A percentile compares a stretch with the other conserved stretches of the same genome.
Evolutionary conservation across 2,797 vertebrate species (phyloP).

Genomic region (Semaprochilodus insignis): DNA sequence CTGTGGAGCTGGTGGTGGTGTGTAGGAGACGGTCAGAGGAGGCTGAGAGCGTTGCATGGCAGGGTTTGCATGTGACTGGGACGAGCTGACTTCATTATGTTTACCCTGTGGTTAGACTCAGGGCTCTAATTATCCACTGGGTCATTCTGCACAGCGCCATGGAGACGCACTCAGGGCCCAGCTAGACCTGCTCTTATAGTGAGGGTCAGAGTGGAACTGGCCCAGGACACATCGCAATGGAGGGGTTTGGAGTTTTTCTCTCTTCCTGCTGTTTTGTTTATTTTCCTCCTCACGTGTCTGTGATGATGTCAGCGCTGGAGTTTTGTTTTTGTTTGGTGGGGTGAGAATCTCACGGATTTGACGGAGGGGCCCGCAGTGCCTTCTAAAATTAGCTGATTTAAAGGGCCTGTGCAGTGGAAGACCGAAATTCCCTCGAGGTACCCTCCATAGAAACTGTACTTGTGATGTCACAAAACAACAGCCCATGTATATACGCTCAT

Average conservation of each 20-base stretch:
- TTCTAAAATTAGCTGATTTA: no score
- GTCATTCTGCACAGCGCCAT: slow-evolving; percentile 61
- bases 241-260: not conserved
- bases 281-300: slow-evolving; percentile 35
- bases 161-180: slow-evolving; percentile 49
- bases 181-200: slow-evolving; percentile 45
- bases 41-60: slow-evolving; percentile 39
- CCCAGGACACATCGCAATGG: slow-evolving; percentile 33
- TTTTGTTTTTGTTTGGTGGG: slow-evolving; percentile 21
- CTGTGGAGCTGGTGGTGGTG: slow-evolving; percentile 1
- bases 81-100: slow-evolving; percentile 59
- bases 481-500: no score
- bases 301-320: slow-evolving; percentile 36
- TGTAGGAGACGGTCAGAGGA: slow-evolving; percentile 8
- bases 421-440: no score
- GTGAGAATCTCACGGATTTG: no score
- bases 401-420: no score
- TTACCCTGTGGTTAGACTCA: slow-evolving; percentile 65
- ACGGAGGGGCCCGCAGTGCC: no score
- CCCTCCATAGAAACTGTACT: no score
- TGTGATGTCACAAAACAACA: no score
- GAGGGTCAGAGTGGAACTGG: slow-evolving; percentile 46
- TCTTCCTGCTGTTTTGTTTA: slow-evolving; percentile 34
- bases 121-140: slow-evolving; percentile 64
- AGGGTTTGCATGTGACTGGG: slow-evolving; percentile 49